These are phyloP conservation scores for Amblyornis subalaris DNA, from an alignment of 2,113 vertebrate species.

Conservation along the genomic window DNA sequence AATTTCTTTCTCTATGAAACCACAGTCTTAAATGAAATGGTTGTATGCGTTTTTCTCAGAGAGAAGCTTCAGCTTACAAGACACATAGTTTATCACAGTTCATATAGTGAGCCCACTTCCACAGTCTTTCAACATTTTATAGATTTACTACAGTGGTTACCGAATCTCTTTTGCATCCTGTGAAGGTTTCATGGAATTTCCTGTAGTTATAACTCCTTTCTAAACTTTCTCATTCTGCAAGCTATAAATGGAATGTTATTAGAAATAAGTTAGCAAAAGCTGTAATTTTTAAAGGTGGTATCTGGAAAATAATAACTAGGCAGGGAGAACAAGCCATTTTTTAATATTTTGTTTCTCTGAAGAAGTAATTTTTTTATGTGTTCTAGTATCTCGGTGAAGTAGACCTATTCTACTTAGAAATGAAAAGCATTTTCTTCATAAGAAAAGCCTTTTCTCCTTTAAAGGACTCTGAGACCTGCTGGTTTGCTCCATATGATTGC, in stretches of 20 bases:
- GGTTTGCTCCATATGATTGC: not conserved
- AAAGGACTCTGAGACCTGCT: not conserved
- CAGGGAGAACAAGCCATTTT: not conserved
- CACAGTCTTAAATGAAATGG: not conserved
- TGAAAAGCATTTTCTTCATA: not conserved
- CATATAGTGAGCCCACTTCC: not conserved
- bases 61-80: not conserved
- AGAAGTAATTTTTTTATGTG: not conserved
- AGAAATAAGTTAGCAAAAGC: not conserved
- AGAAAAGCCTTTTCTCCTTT: not conserved
- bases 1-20: not conserved
- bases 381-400: not conserved
- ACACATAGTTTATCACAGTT: not conserved
- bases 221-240: not conserved
- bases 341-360: not conserved
- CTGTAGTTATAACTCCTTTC: not conserved
- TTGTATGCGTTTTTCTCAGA: not conserved
- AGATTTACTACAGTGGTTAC: not conserved
- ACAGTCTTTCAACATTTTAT: not conserved
- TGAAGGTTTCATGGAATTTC: not conserved
- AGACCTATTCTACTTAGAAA: not conserved
- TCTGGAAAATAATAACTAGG: not conserved
- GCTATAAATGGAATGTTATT: not conserved
- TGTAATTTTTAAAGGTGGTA: not conserved
- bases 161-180: not conserved